Percentiles rank a stretch among this genome's conserved stretches.
phyloP scores from a whole-genome alignment of 2,113 vertebrate genomes.

The Ploceus nigricollis region DNA sequence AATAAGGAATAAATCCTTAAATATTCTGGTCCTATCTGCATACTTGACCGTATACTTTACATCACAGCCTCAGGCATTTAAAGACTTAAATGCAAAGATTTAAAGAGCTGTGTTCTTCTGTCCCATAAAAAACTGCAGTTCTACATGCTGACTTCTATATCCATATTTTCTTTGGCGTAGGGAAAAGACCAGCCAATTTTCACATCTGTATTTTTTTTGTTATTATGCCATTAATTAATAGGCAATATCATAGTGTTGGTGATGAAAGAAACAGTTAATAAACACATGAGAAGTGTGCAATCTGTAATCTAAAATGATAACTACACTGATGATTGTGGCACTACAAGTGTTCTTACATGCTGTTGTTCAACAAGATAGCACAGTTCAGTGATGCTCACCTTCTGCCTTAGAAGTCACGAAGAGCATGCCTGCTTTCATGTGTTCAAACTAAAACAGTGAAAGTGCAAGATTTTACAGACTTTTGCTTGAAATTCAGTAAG shows the following conservation, averaged over 20 bases:
- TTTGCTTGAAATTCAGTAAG: background rate
- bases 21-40: background rate
- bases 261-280: background rate
- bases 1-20: background rate
- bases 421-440: rapidly evolving
- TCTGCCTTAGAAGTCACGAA: background rate
- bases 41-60: background rate
- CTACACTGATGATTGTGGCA: background rate
- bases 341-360: background rate
- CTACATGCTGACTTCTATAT: background rate
- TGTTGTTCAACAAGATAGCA: background rate
- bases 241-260: background rate
- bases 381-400: background rate
- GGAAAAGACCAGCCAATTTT: background rate
- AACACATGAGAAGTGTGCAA: background rate
- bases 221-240: background rate
- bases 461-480: background rate
- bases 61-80: background rate
- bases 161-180: background rate
- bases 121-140: background rate
- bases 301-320: background rate
- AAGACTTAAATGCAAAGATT: background rate
- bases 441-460: background rate
- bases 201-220: background rate
- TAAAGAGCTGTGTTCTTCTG: background rate